phyloP scores from a whole-genome alignment of 2,797 vertebrate species.

The Chiloscyllium punctatum region DNA sequence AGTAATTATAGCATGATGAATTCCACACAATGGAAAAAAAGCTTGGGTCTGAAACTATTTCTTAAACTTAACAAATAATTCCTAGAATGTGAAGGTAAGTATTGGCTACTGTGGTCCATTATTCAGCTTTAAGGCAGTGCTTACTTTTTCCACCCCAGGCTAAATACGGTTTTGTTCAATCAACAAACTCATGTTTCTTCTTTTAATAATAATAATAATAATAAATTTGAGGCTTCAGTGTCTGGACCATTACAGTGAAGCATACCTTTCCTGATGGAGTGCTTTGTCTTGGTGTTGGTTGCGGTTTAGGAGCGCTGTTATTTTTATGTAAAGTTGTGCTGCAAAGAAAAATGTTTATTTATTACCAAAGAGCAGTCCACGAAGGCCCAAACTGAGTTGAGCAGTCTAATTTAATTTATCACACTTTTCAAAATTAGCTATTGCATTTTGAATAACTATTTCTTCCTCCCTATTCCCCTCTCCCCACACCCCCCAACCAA shows the following conservation, averaged over 20 bases:
- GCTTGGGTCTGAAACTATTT: too few species aligned
- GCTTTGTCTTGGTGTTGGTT: conserved; percentile 44
- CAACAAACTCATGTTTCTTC: background rate
- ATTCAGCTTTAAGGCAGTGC: background rate
- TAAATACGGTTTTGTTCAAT: background rate
- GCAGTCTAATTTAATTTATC: background rate
- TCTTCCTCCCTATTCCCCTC: background rate
- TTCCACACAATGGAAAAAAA: too few species aligned
- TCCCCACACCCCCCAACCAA: too few species aligned
- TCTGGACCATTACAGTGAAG: background rate
- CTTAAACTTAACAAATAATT: too few species aligned
- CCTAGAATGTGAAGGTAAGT: too few species aligned
- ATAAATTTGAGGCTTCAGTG: background rate
- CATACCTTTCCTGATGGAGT: conserved; percentile 63
- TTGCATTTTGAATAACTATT: background rate
- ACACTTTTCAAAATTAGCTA: background rate
- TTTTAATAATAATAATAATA: background rate
- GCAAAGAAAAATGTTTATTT: background rate
- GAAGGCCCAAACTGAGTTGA: background rate
- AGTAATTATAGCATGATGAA: too few species aligned
- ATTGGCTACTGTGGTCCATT: too few species aligned
- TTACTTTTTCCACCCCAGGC: background rate
- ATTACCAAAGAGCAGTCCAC: background rate
- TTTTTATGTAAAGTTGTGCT: background rate
- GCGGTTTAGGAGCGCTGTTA: conserved; percentile 42